Conservation (phyloP, 2,888 invertebrate genomes). For the Ophion costatus region DNA sequence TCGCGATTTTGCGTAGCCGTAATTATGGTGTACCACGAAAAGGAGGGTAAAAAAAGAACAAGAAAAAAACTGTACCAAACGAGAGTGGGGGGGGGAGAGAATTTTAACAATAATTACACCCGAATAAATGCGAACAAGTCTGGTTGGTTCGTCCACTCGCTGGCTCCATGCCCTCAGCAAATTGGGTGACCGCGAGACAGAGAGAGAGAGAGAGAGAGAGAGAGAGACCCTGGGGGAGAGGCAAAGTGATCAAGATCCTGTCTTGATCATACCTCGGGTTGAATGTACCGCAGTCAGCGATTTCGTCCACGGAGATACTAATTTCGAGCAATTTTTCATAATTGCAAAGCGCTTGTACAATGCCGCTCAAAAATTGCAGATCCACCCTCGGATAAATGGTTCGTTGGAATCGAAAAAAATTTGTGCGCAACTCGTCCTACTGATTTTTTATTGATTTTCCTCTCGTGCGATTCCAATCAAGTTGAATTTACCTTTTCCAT, state of each 20-base stretch:
- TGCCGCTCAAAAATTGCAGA: too few relatives aligned
- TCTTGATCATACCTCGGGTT: too few relatives aligned
- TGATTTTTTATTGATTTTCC: too few relatives aligned
- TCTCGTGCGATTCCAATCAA: too few relatives aligned
- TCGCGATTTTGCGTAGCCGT: neutral
- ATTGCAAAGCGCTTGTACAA: slow-evolving; percentile 34
- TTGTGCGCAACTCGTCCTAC: too few relatives aligned
- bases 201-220: slow-evolving; percentile 7
- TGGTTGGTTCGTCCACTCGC: slow-evolving; percentile 41
- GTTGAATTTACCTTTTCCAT: too few relatives aligned
- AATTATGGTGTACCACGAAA: slow-evolving; percentile 23
- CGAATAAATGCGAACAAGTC: slow-evolving; percentile 2
- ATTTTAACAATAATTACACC: slow-evolving; percentile 51
- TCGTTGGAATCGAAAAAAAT: too few relatives aligned
- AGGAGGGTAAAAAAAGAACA: slow-evolving; percentile 5
- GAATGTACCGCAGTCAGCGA: slow-evolving; percentile 47
- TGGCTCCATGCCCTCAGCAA: slow-evolving; percentile 21
- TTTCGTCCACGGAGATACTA: slow-evolving; percentile 60
- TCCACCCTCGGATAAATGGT: too few relatives aligned
- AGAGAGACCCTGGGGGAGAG: neutral
- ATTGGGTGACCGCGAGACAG: slow-evolving; percentile 23
- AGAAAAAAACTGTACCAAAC: neutral
- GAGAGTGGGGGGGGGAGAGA: neutral
- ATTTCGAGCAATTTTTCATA: slow-evolving; percentile 68
- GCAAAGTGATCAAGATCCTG: slow-evolving; percentile 36